Evolutionary conservation across 2,888 invertebrate genomes (phyloP).

Genomic region (Melipona bicolor): DNA sequence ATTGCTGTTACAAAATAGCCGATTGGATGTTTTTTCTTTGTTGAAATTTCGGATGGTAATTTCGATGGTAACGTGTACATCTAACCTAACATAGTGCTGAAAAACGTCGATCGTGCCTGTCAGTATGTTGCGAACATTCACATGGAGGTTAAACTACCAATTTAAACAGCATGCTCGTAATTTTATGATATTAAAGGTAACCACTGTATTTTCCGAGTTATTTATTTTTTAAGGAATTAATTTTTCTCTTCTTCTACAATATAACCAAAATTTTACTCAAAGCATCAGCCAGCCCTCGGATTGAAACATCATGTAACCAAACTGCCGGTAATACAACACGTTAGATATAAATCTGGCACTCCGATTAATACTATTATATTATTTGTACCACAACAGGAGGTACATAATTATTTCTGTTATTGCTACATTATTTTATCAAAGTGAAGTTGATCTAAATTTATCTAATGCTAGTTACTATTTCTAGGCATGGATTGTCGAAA

Average conservation of each 20-base stretch:
- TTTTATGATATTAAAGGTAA: constrained; percentile 73
- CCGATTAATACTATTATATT: constrained; percentile 96
- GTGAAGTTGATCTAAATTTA: neutral
- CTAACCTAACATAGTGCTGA: constrained; percentile 7
- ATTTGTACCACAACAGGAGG: constrained; percentile 99
- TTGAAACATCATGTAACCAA: constrained; percentile 17
- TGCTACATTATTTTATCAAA: neutral
- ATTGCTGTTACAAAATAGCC: neutral
- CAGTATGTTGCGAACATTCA: constrained; percentile 35
- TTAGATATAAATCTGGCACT: constrained; percentile 86
- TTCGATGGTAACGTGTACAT: neutral
- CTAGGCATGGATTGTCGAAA: constrained; percentile 98
- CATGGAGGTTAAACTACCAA: constrained; percentile 61
- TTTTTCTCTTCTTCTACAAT: neutral
- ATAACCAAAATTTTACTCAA: constrained; percentile 10
- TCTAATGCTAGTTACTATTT: neutral
- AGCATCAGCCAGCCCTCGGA: constrained; percentile 17
- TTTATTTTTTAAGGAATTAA: neutral
- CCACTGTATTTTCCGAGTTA: neutral
- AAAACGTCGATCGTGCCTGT: too few relatives aligned
- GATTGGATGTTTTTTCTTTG: neutral
- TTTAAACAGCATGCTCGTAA: constrained; percentile 71
- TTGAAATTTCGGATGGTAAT: neutral
- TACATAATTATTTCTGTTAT: constrained; percentile 11
- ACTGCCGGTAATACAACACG: neutral